These are phyloP conservation scores for human (Homo sapiens) DNA, from an alignment of 2,113 vertebrate species.

Conservation along the genomic window GRCh38 chr16:24151001-24151500, in stretches of 20 bases:
- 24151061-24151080: background rate
- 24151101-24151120: background rate
- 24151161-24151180: background rate
- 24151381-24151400: constrained; percentile 18
- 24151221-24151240: background rate
- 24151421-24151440: constrained; percentile 7
- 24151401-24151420: background rate
- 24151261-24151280: background rate
- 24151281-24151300: background rate
- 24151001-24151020: background rate
- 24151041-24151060: background rate
- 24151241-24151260: background rate
- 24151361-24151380: background rate
- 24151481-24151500: background rate
- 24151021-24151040: background rate
- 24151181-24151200: background rate
- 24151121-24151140: background rate
- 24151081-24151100: background rate
- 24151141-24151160: background rate
- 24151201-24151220: background rate
- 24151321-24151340: background rate
- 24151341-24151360: background rate
- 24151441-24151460: background rate
- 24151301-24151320: background rate
- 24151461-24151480: background rate